Base-by-base conservation (phyloP, 2,797 vertebrate species). In the Rhinogobio ventralis region DNA sequence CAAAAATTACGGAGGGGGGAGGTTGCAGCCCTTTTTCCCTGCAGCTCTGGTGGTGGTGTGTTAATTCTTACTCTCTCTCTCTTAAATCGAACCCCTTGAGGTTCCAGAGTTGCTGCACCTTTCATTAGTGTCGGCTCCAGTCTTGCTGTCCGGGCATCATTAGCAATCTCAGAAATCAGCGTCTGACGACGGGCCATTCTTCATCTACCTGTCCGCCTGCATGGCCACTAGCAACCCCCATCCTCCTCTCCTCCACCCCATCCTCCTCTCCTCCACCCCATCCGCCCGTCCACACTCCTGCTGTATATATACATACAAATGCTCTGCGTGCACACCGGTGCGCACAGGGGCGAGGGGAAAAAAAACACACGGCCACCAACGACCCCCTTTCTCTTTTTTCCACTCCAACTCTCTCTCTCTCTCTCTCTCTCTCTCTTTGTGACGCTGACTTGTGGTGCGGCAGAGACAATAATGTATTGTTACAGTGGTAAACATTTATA, bases 11-110 rank as follows among this genome's bases (percentile, higher is more conserved):
- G 15, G 66, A 82, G 77, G 82, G 89, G 88, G 86, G 86, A 89
- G 87, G 87, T 74, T 89, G 91, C 86, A 90, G 87, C 79, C 67
- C n/a, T 64, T 77, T 83, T 45, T 83, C 83, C 85, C 88, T 77
- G 76, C 85, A 81, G 69, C 83, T 83, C 87, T 74, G 45, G 64
- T 51, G 82, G 82, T 84, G 55, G n/a, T 79, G 83, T 85, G 76
- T 79, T 78, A 84, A 78, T 69, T 86, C 80, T 89, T 85, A 83
- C 77, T 71, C 64, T 85, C 81, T 91, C 86, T 88, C 77, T 78
- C 91, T 93, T 92, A 92, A 92, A 91, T 92, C 89, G 87, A 93
- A 89, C 90, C 92, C 92, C 92, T 87, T 86, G 93, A 93, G 93
- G 92, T 92, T 93, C 88, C 79, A 66, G 88, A 91, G 90, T 92